A percentile compares a stretch with the other conserved stretches of the same genome.
Evolutionary conservation across 2,113 vertebrate species (phyloP).

Genomic region (Leptocoma aspasia): DNA sequence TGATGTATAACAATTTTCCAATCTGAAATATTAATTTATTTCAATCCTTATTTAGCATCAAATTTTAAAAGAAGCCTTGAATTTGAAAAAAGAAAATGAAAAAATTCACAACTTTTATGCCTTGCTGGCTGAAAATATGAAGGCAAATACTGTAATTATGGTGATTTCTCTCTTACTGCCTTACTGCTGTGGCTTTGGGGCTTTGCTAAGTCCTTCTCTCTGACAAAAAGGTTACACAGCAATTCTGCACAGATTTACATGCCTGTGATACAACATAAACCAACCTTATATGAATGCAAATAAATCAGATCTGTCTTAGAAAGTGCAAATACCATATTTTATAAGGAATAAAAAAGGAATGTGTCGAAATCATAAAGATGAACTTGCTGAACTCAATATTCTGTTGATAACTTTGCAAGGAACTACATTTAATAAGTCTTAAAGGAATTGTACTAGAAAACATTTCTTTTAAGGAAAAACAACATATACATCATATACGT

Average conservation of each 20-base stretch:
- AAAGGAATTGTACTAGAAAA: neutral
- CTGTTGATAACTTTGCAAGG: neutral
- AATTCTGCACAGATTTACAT: constrained; percentile 52
- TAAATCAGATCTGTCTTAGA: neutral
- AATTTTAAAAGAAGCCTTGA: constrained; percentile 70
- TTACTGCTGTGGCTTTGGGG: constrained; percentile 29
- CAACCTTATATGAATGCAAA: neutral
- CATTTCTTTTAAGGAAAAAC: neutral
- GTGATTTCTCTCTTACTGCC: constrained; percentile 68
- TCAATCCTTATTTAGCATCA: constrained; percentile 52
- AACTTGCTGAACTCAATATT: neutral
- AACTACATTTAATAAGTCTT: neutral
- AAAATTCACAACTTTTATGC: constrained; percentile 45
- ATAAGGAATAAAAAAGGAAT: neutral
- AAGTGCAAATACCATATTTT: neutral
- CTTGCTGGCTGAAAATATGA: constrained; percentile 43
- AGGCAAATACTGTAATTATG: constrained; percentile 62
- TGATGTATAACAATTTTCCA: constrained; percentile 43
- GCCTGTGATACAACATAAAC: constrained; percentile 13
- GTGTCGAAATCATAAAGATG: neutral
- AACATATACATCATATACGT: neutral
- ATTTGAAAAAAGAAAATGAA: constrained; percentile 73
- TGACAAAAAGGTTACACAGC: constrained; percentile 26
- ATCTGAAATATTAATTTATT: neutral
- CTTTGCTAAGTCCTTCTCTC: constrained; percentile 17